Evolutionary conservation across 1,140 invertebrate genomes (phyloP).

Genomic region (Diabrotica virgifera): DNA sequence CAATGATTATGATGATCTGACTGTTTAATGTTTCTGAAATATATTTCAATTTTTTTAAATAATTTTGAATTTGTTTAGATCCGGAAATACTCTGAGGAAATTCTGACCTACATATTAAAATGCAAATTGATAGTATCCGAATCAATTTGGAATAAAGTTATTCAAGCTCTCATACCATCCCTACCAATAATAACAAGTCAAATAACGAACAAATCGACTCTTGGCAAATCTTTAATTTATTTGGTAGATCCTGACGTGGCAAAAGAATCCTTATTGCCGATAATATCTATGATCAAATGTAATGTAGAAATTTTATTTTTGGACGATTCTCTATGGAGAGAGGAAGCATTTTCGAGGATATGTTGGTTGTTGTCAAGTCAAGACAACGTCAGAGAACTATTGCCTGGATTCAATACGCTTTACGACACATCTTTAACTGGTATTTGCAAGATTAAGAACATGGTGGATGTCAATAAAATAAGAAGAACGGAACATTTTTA

Average conservation of each 20-base stretch:
- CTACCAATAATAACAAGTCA: constrained; percentile 55
- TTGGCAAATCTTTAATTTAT: constrained; percentile 58
- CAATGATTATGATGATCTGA: too few species aligned
- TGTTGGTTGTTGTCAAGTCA: constrained; percentile 52
- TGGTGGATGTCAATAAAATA: constrained; percentile 39
- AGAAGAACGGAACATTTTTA: constrained; percentile 42
- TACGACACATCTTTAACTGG: constrained; percentile 49
- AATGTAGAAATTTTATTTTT: constrained; percentile 53
- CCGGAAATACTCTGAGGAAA: constrained; percentile 53
- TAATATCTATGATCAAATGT: constrained; percentile 45
- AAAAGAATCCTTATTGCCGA: constrained; percentile 21
- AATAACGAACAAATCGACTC: constrained; percentile 44
- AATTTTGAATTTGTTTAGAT: not conserved
- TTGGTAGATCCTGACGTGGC: constrained; percentile 59
- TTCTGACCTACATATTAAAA: constrained; percentile 60
- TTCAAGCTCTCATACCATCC: constrained; percentile 56
- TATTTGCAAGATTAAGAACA: constrained; percentile 47
- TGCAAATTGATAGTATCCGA: constrained; percentile 59
- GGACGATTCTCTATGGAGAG: constrained; percentile 44
- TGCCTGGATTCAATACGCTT: constrained; percentile 51
- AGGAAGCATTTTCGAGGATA: constrained; percentile 53
- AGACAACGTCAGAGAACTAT: constrained; percentile 46
- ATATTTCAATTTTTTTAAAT: too few species aligned
- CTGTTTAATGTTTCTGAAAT: too few species aligned
- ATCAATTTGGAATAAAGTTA: constrained; percentile 55